Evolutionary conservation across 92 coral and sea anemone genomes (phyloP), one percentile per base, ranked within the genome.

Genomic region (Parazoanthus atlanticus): DNA sequence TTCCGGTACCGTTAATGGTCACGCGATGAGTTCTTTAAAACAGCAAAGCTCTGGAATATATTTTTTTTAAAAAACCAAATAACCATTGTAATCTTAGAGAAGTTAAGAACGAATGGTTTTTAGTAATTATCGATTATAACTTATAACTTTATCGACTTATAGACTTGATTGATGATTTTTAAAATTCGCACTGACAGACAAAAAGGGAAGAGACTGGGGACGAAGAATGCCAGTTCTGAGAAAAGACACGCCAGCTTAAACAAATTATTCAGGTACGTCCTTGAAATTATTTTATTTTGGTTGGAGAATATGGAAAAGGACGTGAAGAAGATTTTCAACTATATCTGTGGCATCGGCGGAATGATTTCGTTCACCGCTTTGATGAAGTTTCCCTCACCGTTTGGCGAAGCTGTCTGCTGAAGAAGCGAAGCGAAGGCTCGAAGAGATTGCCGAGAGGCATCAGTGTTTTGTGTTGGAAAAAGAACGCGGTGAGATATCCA

Each of bases 251-350:
- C 19, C 17, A 72, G 36, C 77, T 33, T 5, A 16, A 73, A 13
- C 77, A 73, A 3, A 6, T 16, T 43, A 73, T 73, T 13, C 31
- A 15, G 36, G 30, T 30, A 71, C 8, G 6, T 71, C 6, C 38
- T 28, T 71, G 5, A 13, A 71, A 30, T 28, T 29, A 32, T 32
- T 31, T 25, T 73, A 31, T 73, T 7, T 30, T 30, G 38, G 23
- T 7, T 73, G 58, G 3, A 52, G 58, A 52, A 67, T 7, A 82
- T 82, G 86, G 86, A 82, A 40, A 30, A 21, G n/a, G 86, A 82
- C 76, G 76, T 82, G 17, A 82, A 82, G 43, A 82, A 82, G 86
- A 36, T 82, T 82, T 82, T 82, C 36, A 82, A 82, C 47, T 82
- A n/a, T 47, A 67, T 82, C 47, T 82, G 86, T 82, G 26, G 26